Evolutionary conservation across 2,113 vertebrate species (phyloP).

Genomic region (Vicugna pacos): DNA sequence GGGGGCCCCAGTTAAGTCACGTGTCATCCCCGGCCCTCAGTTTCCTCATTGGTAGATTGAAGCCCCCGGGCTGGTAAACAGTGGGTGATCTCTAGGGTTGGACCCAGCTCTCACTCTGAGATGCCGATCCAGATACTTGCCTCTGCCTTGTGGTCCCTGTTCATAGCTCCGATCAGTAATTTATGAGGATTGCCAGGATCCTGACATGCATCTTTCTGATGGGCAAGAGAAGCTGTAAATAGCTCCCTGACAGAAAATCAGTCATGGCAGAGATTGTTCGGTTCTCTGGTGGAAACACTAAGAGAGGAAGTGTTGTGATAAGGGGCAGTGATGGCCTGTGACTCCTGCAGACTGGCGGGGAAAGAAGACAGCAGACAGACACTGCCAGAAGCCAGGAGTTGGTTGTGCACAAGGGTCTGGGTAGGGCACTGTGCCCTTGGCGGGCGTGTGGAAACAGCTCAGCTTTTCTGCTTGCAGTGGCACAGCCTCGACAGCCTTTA

Average conservation of each 20-base stretch:
- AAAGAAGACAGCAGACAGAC: neutral
- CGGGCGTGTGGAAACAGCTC: neutral
- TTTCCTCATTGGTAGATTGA: neutral
- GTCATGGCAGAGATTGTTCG: neutral
- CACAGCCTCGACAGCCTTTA: neutral
- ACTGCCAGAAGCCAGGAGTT: neutral
- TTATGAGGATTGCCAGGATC: neutral
- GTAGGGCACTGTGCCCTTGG: rapidly evolving
- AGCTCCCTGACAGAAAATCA: neutral
- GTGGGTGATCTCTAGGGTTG: neutral
- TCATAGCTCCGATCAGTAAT: neutral
- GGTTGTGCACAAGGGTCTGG: neutral
- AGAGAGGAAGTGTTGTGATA: neutral
- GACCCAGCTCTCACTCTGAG: neutral
- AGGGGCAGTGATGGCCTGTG: neutral
- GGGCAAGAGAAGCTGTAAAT: neutral
- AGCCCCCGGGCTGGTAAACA: neutral
- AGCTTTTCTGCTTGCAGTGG: neutral
- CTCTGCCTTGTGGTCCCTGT: neutral
- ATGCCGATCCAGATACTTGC: neutral
- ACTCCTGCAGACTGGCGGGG: neutral
- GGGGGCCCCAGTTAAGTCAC: neutral
- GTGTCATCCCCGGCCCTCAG: neutral
- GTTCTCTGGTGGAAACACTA: neutral
- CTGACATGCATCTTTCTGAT: neutral